phyloP scores from a whole-genome alignment of 2,797 vertebrate genomes.

The Pitangus sulphuratus region DNA sequence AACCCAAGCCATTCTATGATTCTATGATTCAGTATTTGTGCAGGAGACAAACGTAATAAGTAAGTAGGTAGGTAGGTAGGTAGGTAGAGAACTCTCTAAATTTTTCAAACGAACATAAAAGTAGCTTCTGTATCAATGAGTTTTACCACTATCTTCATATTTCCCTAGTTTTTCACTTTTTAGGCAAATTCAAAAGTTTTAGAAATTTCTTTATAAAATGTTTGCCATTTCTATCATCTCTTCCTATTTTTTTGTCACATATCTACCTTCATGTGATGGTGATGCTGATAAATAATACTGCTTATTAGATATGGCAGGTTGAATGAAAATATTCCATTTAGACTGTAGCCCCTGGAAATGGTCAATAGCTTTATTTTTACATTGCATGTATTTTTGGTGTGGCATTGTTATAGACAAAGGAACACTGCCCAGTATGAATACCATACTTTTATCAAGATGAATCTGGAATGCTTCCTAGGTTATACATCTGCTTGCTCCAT shows the following conservation, averaged over 20 bases:
- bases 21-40: neutral
- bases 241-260: neutral
- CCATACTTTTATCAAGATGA: slow-evolving; percentile 72
- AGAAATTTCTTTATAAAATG: neutral
- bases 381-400: slow-evolving; percentile 34
- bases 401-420: slow-evolving; percentile 56
- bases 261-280: neutral
- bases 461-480: slow-evolving; percentile 72
- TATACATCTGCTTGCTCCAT: slow-evolving; percentile 70
- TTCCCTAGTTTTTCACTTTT: neutral
- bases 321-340: slow-evolving; percentile 13
- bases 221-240: neutral
- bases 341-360: slow-evolving; percentile 27
- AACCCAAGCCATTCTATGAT: neutral
- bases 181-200: neutral
- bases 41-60: neutral
- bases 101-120: neutral
- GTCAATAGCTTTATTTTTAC: slow-evolving; percentile 61
- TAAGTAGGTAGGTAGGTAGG: neutral
- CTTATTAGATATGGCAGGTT: neutral
- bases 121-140: neutral
- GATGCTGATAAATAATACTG: neutral
- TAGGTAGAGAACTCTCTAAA: neutral
- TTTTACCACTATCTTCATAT: neutral
- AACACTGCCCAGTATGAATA: slow-evolving; percentile 57